These are phyloP conservation scores for Ellobium chinense DNA, from an alignment of 2,888 invertebrate species.

Conservation along the genomic window DNA sequence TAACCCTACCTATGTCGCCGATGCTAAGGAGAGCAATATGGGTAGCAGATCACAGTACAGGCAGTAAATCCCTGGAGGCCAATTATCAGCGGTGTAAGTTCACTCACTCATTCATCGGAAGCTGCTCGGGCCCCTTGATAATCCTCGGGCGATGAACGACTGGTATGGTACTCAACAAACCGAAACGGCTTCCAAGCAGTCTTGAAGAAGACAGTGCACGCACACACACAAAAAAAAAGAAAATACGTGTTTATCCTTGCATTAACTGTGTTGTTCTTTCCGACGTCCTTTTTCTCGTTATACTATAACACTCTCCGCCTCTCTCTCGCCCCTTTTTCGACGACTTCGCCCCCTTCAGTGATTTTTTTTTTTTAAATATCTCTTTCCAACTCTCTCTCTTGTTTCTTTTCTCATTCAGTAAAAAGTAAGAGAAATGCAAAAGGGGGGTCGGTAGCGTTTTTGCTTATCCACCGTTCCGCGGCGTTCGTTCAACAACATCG, in stretches of 20 bases:
- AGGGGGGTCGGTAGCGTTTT: background rate
- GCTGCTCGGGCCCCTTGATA: background rate
- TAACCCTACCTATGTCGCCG: too few relatives aligned
- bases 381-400: background rate
- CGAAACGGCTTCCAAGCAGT: background rate
- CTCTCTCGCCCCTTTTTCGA: background rate
- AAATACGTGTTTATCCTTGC: background rate
- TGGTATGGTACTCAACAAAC: background rate
- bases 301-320: background rate
- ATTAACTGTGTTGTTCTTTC: background rate
- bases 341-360: background rate
- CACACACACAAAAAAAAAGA: too few relatives aligned
- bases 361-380: background rate
- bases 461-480: background rate
- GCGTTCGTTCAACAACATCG: background rate
- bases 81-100: background rate
- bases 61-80: too few relatives aligned
- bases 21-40: too few relatives aligned
- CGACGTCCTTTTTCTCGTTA: background rate
- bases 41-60: too few relatives aligned
- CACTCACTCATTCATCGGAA: background rate
- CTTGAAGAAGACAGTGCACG: too few relatives aligned
- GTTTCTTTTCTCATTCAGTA: background rate
- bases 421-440: background rate
- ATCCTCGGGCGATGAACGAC: background rate